Evolutionary conservation across 1,140 invertebrate genomes (phyloP).

Genomic region (Drosophila tani): DNA sequence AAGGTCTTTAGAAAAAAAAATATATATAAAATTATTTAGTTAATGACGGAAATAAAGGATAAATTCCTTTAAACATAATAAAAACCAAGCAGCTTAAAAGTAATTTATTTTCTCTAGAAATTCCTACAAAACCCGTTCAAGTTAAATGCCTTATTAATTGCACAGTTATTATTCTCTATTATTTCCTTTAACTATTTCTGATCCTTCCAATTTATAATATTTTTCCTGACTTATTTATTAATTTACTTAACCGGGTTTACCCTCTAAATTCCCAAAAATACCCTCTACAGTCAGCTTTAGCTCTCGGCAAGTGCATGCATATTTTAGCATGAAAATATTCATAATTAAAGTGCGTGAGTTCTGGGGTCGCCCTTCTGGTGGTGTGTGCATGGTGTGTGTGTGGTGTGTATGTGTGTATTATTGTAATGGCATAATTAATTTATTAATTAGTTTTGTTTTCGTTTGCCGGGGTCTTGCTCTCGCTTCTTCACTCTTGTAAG

Average conservation of each 20-base stretch:
- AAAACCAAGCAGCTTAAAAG: background rate
- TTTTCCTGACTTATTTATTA: no score
- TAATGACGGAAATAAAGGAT: background rate
- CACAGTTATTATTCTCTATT: no score
- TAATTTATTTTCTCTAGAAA: no score
- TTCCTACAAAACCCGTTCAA: no score
- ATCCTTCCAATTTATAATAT: no score
- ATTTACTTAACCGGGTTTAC: background rate
- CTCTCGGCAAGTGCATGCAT: slow-evolving; percentile 65
- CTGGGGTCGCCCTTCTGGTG: slow-evolving; percentile 22
- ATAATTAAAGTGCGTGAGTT: slow-evolving; percentile 80
- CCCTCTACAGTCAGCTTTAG: slow-evolving; percentile 12
- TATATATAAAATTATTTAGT: background rate
- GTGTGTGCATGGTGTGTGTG: slow-evolving; percentile 21
- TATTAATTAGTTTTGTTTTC: slow-evolving; percentile 76
- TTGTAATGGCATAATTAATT: slow-evolving; percentile 83
- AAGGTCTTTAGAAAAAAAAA: no score
- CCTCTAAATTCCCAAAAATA: slow-evolving; percentile 3
- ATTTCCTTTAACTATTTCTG: no score
- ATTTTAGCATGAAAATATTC: slow-evolving; percentile 82
- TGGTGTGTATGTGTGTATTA: slow-evolving; percentile 57
- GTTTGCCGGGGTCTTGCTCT: slow-evolving; percentile 24
- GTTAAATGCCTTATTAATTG: no score
- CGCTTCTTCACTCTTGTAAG: slow-evolving; percentile 45
- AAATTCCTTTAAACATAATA: background rate